Percentiles rank a stretch among this genome's conserved stretches.
phyloP scores from a whole-genome alignment of 2,113 vertebrate genomes.

The Notothenia coriiceps region DNA sequence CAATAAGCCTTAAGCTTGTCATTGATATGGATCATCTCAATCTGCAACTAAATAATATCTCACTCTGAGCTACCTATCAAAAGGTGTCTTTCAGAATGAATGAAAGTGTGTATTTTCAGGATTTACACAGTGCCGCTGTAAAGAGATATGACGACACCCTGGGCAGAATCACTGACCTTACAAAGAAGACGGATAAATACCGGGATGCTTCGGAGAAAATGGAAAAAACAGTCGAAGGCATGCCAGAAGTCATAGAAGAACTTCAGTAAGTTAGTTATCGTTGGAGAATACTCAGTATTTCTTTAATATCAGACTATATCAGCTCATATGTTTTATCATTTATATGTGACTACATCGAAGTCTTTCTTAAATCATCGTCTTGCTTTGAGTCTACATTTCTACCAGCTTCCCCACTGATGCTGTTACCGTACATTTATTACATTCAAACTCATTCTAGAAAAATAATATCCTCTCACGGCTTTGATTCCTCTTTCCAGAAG shows the following conservation, averaged over 20 bases:
- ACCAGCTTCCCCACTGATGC: neutral
- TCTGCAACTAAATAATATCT: neutral
- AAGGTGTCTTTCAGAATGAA: neutral
- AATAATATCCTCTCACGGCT: constrained; percentile 15
- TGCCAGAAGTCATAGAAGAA: constrained; percentile 63
- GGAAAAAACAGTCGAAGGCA: constrained; percentile 47
- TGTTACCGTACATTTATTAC: neutral
- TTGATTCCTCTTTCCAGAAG: constrained; percentile 69
- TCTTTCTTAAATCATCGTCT: neutral
- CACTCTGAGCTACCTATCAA: neutral
- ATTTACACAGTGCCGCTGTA: constrained; percentile 51
- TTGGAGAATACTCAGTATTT: neutral
- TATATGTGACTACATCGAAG: no score
- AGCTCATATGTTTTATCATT: no score
- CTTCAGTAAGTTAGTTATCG: constrained; percentile 75
- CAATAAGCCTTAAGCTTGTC: constrained; percentile 21
- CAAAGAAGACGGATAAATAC: constrained; percentile 50
- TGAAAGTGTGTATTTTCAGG: constrained; percentile 65
- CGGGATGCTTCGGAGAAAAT: constrained; percentile 60
- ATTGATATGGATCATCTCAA: constrained; percentile 28
- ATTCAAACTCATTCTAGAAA: constrained; percentile 15
- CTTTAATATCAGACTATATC: neutral
- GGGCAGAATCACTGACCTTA: constrained; percentile 64
- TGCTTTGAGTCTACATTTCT: neutral
- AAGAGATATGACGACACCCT: constrained; percentile 57